These are phyloP conservation scores for Xenus cinereus DNA, from an alignment of 2,113 vertebrate genomes.

Conservation along the genomic window DNA sequence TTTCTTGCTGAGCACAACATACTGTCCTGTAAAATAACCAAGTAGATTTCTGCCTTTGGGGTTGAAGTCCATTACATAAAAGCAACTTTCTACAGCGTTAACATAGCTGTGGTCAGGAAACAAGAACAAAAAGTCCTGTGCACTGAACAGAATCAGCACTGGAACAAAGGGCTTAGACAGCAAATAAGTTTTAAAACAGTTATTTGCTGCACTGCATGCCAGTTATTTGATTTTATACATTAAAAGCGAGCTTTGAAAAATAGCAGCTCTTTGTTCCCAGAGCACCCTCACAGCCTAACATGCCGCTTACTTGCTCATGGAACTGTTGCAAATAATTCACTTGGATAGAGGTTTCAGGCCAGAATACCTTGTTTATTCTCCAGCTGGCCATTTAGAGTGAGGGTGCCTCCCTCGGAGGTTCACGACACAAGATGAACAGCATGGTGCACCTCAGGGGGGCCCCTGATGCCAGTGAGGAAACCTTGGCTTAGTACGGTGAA, in stretches of 20 bases:
- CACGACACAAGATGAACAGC: accelerated
- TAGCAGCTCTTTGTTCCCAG: not conserved
- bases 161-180: conserved; percentile 26
- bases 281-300: not conserved
- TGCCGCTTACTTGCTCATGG: not conserved
- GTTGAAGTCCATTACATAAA: not conserved
- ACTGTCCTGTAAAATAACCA: not conserved
- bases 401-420: not conserved
- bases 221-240: not conserved
- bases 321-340: conserved; percentile 32
- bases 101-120: not conserved
- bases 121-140: conserved; percentile 30
- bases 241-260: conserved; percentile 12
- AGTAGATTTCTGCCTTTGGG: not conserved
- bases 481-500: not conserved
- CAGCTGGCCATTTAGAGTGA: not conserved
- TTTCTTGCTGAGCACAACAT: not conserved
- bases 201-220: not conserved
- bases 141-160: not conserved
- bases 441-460: not conserved
- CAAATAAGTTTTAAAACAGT: conserved; percentile 18
- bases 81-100: not conserved
- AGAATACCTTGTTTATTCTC: not conserved
- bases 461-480: not conserved
- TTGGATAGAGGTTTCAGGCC: not conserved